Base-by-base conservation (phyloP, 2,797 vertebrate species). In the Anguilla anguilla region DNA sequence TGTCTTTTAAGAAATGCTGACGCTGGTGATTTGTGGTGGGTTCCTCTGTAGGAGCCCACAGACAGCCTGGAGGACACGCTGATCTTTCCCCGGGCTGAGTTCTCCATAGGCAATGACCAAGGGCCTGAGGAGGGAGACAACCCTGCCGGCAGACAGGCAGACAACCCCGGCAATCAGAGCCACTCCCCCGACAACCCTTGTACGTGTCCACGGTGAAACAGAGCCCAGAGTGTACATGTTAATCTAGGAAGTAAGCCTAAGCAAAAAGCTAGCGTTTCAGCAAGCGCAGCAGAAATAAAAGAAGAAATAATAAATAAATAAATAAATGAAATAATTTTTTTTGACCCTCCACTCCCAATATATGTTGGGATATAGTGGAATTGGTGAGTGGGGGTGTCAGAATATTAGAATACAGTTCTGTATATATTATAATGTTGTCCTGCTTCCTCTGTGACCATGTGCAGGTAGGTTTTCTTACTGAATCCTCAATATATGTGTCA, bases 31-130 rank as follows among this genome's bases (percentile, higher is more conserved):
- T 1, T 61, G 11, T 35, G 88, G n/a, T 19, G 35, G 35, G 59
- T 64, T 22, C 83, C 53, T 72, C n/a, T 64, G 28, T 94, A 99
- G 98, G 99, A 99, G 88, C 96, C 98, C 43, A 98, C 97, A 53
- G 98, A 99, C 90, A 97, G 96, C 93, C 96, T 99, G 59, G 99
- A 99, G 92, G 99, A 99, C 59, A 99, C 97, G 35, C 94, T 99
- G 94, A 94, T 99, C 43, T 95, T 97, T 90, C 96, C 96, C 92
- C 97, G 94, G 92, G 92, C 96, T 19, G 97, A 98, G 90, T 97
- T 97, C 90, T 96, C 94, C 79, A 92, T 98, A 5, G 97, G 96
- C 87, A 92, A 93, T 0, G 98, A 98, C 91, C 97, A 95, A 67
- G 96, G 96, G 92, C 96, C 94, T 10, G 97, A 97, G 85, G 97